These are phyloP conservation scores for Harpalus rufipes DNA, from an alignment of 2,888 invertebrate species.

Conservation along the genomic window DNA sequence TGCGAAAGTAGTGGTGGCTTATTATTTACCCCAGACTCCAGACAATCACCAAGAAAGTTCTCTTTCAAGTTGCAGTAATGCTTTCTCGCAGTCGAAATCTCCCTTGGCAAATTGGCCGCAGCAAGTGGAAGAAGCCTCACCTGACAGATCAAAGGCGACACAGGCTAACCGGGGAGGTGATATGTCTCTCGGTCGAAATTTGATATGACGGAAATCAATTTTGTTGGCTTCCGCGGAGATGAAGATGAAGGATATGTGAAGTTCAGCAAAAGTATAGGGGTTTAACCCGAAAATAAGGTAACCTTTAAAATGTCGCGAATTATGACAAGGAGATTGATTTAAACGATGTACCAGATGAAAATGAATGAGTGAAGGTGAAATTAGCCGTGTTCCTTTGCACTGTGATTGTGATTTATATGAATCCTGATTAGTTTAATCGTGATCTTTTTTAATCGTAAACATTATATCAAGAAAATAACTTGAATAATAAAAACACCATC, in stretches of 20 bases:
- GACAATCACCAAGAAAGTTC: slow-evolving; percentile 1
- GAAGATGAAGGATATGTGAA: not conserved
- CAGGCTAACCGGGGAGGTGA: not conserved
- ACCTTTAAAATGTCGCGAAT: not conserved
- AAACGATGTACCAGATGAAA: not conserved
- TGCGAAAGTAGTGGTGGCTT: too few species aligned
- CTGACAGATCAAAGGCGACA: not conserved
- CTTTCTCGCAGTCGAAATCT: not conserved
- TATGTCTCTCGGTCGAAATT: not conserved
- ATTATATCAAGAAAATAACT: too few species aligned
- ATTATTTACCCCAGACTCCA: too few species aligned
- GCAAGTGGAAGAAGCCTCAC: not conserved
- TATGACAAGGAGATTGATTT: not conserved
- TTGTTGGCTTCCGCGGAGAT: not conserved
- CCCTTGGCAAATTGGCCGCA: slow-evolving; percentile 9
- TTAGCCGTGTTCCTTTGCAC: too few species aligned
- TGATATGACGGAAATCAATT: slow-evolving; percentile 6
- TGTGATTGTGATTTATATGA: too few species aligned
- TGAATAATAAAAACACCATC: too few species aligned
- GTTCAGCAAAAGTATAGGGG: not conserved
- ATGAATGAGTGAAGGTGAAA: not conserved
- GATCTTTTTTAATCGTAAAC: too few species aligned
- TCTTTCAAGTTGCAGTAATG: slow-evolving; percentile 22
- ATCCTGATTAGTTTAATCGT: too few species aligned
- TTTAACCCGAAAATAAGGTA: not conserved